A percentile compares a stretch with the other conserved stretches of the same genome.
These are phyloP conservation scores for Pentalonia nigronervosa DNA, from an alignment of 1,140 invertebrate species.

Conservation along the genomic window DNA sequence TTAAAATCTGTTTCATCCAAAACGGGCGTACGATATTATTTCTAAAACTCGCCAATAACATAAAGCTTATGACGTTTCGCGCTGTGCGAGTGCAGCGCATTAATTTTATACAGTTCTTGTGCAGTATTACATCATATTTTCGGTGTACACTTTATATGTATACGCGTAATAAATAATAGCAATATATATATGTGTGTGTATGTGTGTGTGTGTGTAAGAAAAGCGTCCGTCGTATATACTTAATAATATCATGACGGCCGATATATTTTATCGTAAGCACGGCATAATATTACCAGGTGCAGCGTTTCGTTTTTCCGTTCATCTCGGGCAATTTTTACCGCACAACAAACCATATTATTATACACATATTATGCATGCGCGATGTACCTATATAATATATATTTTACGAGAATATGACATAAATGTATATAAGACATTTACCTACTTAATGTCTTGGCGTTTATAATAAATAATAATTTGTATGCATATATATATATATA, in stretches of 20 bases:
- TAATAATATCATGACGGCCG: background rate
- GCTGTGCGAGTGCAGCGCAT: background rate
- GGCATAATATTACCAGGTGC: background rate
- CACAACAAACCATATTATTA: background rate
- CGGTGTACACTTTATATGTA: background rate
- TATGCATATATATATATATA: no score
- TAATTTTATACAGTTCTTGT: background rate
- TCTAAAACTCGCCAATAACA: background rate
- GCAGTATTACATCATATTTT: background rate
- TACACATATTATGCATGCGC: background rate
- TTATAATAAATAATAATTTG: background rate
- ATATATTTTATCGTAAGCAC: background rate
- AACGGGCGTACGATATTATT: background rate
- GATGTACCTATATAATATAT: background rate
- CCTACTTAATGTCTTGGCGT: background rate
- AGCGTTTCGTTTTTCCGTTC: background rate
- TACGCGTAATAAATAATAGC: background rate
- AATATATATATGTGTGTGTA: background rate
- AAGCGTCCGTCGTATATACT: background rate
- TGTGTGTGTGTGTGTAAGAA: background rate
- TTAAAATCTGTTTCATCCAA: background rate
- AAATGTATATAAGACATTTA: background rate
- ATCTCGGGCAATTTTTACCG: background rate
- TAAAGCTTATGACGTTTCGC: background rate
- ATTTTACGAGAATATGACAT: no score